Evolutionary conservation across 2,113 vertebrate genomes (phyloP), one percentile per base, ranked within the genome.

Genomic region (Thamnophis sirtalis): DNA sequence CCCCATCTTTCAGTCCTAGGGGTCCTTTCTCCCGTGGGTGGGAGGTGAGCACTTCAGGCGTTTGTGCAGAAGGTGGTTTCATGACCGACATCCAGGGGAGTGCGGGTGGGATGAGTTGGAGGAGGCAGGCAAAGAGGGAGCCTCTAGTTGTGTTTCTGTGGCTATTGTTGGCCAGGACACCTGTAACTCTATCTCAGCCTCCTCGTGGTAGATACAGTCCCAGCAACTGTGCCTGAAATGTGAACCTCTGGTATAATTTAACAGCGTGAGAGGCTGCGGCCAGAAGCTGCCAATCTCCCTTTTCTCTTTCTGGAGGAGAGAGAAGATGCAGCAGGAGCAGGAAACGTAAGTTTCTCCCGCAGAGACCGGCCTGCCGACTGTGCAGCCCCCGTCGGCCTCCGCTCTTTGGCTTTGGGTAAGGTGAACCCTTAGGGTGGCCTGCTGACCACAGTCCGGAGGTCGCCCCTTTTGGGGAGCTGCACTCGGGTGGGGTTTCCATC

Each of bases 141-240:
- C 6, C 0, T 1, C 63, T 89, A 63, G 54, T 95, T 96, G 38
- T 4, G 49, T 96, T 96, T 96, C 96, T 2, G 53, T 88, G 84
- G 49, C n/a, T 86, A 90, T 95, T 94, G 95, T 96, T 94, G 89
- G 53, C 87, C 0, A 0, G 85, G 86, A 60, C 88, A 63, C 89
- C 73, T 54, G 96, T 94, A 97, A 97, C 91, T 22, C 92, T 91
- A 96, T 90, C 96, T 80, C 94, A 94, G 91, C 94, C 96, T 95
- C 96, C 91, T 5, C 0, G 84, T 51, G 73, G 93, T 93, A 93
- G 93, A 95, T 95, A 94, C 22, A 21, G 91, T 96, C 93, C 93
- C 94, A 33, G 0, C 0, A 0, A 43, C 91, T 89, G 88, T 90
- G 43, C 91, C 92, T 95, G 96, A 96, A 97, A 97, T 63, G 90